Conservation (phyloP, 2,888 invertebrate genomes). For the Iselma pallidipennis region DNA sequence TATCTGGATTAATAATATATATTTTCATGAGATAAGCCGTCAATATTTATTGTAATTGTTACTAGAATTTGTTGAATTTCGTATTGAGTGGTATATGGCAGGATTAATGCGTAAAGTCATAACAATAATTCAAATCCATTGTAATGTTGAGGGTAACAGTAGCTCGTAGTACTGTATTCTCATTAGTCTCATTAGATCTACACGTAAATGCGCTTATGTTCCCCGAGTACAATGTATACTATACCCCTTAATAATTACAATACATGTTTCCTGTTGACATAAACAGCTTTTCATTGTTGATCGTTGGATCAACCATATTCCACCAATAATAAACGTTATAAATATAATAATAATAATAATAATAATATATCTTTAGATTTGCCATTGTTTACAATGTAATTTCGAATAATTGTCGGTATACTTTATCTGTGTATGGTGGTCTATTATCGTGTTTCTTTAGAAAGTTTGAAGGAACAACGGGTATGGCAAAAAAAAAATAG, state of each 20-base stretch:
- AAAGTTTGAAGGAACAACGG: background rate
- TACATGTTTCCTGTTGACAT: constrained; percentile 19
- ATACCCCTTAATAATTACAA: constrained; percentile 31
- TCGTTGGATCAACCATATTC: background rate
- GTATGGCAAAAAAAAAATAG: constrained; percentile 32
- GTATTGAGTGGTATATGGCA: constrained; percentile 2
- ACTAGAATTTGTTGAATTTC: background rate
- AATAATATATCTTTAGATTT: background rate
- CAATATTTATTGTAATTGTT: background rate
- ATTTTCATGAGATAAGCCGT: background rate
- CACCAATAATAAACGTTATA: background rate
- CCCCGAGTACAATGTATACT: constrained; percentile 31
- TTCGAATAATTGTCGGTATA: constrained; percentile 14
- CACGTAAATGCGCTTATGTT: constrained; percentile 51
- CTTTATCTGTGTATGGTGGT: background rate
- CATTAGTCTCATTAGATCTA: constrained; percentile 52
- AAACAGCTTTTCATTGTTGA: constrained; percentile 15
- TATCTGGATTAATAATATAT: background rate
- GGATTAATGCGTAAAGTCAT: constrained; percentile 1
- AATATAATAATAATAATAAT: no score
- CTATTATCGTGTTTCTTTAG: background rate
- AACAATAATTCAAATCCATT: constrained; percentile 8
- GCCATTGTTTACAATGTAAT: constrained; percentile 8
- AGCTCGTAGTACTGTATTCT: constrained; percentile 39
- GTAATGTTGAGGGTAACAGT: constrained; percentile 17